Conservation (phyloP, 1,140 invertebrate genomes). For the Cyphomyrmex costatus region DNA sequence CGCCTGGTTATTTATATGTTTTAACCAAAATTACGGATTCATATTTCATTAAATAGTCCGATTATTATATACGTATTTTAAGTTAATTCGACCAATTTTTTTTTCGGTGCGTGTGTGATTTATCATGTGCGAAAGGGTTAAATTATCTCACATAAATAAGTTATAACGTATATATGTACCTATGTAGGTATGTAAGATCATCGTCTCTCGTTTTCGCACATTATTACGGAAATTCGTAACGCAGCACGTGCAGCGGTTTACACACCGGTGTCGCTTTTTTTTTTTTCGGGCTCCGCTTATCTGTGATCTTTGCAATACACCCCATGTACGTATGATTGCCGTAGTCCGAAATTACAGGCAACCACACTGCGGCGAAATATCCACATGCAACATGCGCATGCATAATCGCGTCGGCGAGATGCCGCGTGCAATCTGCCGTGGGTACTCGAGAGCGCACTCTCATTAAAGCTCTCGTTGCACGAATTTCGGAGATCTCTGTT, state of each 20-base stretch:
- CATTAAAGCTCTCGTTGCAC: slow-evolving; percentile 53
- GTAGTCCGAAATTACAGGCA: slow-evolving; percentile 77
- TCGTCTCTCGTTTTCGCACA: slow-evolving; percentile 49
- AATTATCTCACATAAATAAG: neutral
- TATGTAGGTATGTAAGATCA: neutral
- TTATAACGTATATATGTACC: neutral
- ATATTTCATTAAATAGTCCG: too few species aligned
- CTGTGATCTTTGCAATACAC: slow-evolving; percentile 56
- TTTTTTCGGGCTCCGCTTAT: slow-evolving; percentile 13
- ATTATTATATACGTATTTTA: too few species aligned
- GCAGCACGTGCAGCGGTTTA: slow-evolving; percentile 27
- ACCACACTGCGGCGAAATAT: slow-evolving; percentile 47
- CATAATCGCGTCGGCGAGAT: slow-evolving; percentile 60
- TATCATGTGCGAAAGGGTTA: neutral
- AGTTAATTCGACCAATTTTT: too few species aligned
- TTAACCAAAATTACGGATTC: too few species aligned
- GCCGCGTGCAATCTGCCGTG: slow-evolving; percentile 28
- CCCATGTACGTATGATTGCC: slow-evolving; percentile 61
- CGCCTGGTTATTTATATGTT: too few species aligned
- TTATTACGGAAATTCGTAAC: slow-evolving; percentile 48
- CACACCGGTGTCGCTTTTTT: neutral
- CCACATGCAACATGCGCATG: slow-evolving; percentile 65
- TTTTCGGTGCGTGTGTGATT: neutral
- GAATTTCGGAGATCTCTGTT: slow-evolving; percentile 54
- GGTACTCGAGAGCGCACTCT: slow-evolving; percentile 38